Conservation (phyloP, 1,140 invertebrate genomes). For the Drosophila sproati region DNA sequence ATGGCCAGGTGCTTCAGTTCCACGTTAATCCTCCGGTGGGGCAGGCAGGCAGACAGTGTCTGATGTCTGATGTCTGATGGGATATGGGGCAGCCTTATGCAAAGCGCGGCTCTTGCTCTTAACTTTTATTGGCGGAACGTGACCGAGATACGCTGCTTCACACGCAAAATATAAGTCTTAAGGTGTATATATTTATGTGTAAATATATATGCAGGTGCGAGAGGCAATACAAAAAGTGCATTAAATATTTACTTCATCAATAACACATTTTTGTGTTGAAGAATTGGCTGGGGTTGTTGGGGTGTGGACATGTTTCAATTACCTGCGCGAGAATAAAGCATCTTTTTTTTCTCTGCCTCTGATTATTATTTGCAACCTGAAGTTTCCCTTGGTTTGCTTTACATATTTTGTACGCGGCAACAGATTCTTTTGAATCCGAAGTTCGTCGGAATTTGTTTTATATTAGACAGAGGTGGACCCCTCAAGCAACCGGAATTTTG, state of each 20-base stretch:
- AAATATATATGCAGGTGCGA: slow-evolving; percentile 7
- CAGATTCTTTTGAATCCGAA: slow-evolving; percentile 29
- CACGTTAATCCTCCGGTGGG: slow-evolving; percentile 2
- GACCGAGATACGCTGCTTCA: slow-evolving; percentile 49
- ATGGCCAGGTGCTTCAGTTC: slow-evolving; percentile 29
- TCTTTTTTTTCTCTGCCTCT: not conserved
- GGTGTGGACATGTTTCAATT: slow-evolving; percentile 22
- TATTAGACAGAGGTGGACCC: not conserved
- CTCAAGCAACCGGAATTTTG: slow-evolving; percentile 32
- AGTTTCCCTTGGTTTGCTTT: slow-evolving; percentile 23
- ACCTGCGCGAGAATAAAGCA: slow-evolving; percentile 8
- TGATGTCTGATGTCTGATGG: no score
- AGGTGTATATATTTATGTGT: not conserved
- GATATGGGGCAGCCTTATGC: slow-evolving; percentile 22
- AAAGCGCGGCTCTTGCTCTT: slow-evolving; percentile 41
- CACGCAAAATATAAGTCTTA: slow-evolving; percentile 28
- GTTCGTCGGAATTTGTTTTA: not conserved
- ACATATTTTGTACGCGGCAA: slow-evolving; percentile 4
- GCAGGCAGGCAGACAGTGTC: no score
- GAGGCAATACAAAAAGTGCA: slow-evolving; percentile 44
- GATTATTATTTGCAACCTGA: not conserved
- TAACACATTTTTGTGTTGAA: slow-evolving; percentile 26
- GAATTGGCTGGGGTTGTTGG: not conserved
- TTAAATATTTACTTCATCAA: slow-evolving; percentile 61
- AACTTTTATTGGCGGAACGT: slow-evolving; percentile 56